Evolutionary conservation across 2,888 invertebrate genomes (phyloP), one percentile per base, ranked within the genome.

Genomic region (Thecocarcelia acutangulata): DNA sequence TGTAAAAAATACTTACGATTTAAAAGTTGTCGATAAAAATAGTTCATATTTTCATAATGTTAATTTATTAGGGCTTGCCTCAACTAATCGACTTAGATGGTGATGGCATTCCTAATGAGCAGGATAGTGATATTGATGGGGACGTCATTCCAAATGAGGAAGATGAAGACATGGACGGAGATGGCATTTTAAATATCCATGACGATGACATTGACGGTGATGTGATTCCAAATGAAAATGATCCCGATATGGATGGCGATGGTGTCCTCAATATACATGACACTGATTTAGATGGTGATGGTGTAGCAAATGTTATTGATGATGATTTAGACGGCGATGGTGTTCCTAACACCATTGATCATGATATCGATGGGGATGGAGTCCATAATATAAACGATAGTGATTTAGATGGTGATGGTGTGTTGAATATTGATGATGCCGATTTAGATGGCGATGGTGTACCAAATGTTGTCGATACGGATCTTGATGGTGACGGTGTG

Each of bases 401-500:
- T 70, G 85, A 85, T 33, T 83, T 86, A 19, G 85, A 92, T 80
- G 89, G 91, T 44, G 92, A 92, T 86, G 85, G 85, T 44, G 81
- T 84, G 2, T 81, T 84, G 13, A 84, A 84, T 77, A 84, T 92
- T 85, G 92, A 92, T 50, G 85, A 82, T 91, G 64, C 82, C 24
- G 85, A 86, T 24, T 84, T 85, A 40, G 85, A 92, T 80, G 89
- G 91, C 59, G 93, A 92, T 88, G 88, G 88, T 75, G 87, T 88
- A 78, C 88, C 88, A 17, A 89, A 89, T 85, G 85, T 92, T 85
- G 92, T 92, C 74, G 89, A 87, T 91, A 85, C 87, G 64, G 88
- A 89, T 58, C 86, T 89, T 12, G 88, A 93, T 84, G 91, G 91
- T 69, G 93, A 92, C 87, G 88, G 88, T 48, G 87, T 88, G 91